Evolutionary conservation across 2,113 vertebrate genomes (phyloP).

Genomic region (Callorhinus ursinus): DNA sequence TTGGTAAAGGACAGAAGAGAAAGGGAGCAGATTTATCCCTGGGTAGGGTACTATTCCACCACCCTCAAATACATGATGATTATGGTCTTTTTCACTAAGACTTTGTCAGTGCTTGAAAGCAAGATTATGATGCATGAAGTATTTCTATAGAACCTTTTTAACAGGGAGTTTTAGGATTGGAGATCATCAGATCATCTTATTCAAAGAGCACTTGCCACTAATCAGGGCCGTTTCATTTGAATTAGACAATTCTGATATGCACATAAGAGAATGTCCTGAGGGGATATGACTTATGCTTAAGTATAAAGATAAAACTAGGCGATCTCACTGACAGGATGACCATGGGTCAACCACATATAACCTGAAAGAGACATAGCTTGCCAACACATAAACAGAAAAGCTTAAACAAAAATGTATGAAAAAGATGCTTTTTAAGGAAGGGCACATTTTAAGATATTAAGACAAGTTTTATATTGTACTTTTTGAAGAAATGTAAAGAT

Average conservation of each 20-base stretch:
- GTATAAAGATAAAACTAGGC: not conserved
- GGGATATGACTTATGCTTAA: not conserved
- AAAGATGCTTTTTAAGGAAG: not conserved
- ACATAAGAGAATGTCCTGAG: not conserved
- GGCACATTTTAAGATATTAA: not conserved
- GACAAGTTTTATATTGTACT: not conserved
- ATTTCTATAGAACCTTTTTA: conserved; percentile 42
- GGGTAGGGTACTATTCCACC: not conserved
- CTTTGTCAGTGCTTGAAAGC: not conserved
- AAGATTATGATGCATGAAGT: not conserved
- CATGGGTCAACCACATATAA: not conserved
- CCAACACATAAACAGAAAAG: not conserved
- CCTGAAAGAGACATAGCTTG: not conserved
- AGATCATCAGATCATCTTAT: conserved; percentile 73
- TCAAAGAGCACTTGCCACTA: conserved; percentile 71
- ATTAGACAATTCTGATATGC: conserved; percentile 66
- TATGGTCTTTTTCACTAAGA: not conserved
- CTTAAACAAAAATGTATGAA: not conserved
- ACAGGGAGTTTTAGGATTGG: conserved; percentile 22
- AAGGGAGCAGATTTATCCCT: not conserved
- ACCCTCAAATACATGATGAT: not conserved
- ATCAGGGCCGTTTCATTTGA: conserved; percentile 62
- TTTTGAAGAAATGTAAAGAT: conserved; percentile 44
- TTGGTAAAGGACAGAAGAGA: not conserved
- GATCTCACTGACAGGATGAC: not conserved